Evolutionary conservation across 2,888 invertebrate species (phyloP).

Genomic region (Rugalucina vietnamica): DNA sequence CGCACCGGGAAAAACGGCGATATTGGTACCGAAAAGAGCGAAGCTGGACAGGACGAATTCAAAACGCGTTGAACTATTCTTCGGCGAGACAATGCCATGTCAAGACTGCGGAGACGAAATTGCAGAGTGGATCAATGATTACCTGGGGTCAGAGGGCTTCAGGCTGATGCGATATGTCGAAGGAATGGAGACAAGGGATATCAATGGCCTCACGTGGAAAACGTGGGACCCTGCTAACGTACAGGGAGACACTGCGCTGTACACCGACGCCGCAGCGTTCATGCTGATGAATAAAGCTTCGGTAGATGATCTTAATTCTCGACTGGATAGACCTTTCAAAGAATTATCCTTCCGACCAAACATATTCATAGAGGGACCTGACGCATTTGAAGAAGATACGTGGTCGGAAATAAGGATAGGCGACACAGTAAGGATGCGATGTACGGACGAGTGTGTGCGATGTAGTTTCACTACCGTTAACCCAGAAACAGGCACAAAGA

Average conservation of each 20-base stretch:
- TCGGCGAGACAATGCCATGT: slow-evolving; percentile 53
- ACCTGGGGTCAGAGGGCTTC: slow-evolving; percentile 65
- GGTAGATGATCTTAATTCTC: slow-evolving; percentile 88
- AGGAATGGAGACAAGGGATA: slow-evolving; percentile 59
- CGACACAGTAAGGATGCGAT: slow-evolving; percentile 85
- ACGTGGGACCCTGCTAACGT: slow-evolving; percentile 65
- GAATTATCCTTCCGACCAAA: slow-evolving; percentile 88
- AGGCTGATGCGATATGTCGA: slow-evolving; percentile 65
- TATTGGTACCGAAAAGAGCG: slow-evolving; percentile 55
- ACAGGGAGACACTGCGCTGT: slow-evolving; percentile 67
- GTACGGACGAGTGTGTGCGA: slow-evolving; percentile 88
- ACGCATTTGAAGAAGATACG: slow-evolving; percentile 85
- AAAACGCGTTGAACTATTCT: not conserved
- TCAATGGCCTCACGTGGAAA: slow-evolving; percentile 26
- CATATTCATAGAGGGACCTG: slow-evolving; percentile 87
- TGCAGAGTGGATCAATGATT: slow-evolving; percentile 73
- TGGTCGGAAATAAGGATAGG: slow-evolving; percentile 91
- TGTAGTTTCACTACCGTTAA: slow-evolving; percentile 90
- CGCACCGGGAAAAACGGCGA: slow-evolving; percentile 69
- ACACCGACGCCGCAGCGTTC: slow-evolving; percentile 69
- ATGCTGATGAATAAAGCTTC: slow-evolving; percentile 89
- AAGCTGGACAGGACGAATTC: not conserved
- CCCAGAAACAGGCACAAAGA: slow-evolving; percentile 87
- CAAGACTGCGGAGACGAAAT: slow-evolving; percentile 78
- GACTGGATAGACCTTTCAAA: slow-evolving; percentile 85